Evolutionary conservation across 2,797 vertebrate genomes (phyloP).

Genomic region (Ptychobarbus kaznakovi): DNA sequence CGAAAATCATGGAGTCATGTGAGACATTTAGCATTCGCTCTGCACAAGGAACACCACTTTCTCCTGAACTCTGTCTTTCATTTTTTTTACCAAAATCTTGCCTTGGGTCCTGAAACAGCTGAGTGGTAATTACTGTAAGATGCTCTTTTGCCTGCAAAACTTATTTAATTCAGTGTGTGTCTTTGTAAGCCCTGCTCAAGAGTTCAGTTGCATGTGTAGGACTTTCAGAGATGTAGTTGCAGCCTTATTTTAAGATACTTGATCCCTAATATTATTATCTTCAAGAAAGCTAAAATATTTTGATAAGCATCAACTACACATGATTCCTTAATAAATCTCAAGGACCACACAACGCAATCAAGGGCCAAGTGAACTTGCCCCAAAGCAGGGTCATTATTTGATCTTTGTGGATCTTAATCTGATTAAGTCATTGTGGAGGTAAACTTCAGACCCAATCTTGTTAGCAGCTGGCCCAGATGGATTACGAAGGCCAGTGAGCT

Average conservation of each 20-base stretch:
- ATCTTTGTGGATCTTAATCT: constrained; percentile 99
- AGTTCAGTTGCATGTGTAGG: constrained; percentile 52
- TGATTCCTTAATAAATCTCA: constrained; percentile 96
- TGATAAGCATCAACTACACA: constrained; percentile 76
- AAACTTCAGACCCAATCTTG: constrained; percentile 99
- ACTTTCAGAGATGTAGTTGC: constrained; percentile 8
- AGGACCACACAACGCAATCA: constrained; percentile 99
- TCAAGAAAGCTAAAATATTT: constrained; percentile 57
- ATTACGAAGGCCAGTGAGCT: constrained; percentile 98
- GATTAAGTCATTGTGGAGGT: constrained; percentile 99
- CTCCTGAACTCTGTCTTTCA: constrained; percentile 39
- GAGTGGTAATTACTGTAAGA: constrained; percentile 68
- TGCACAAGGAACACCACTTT: constrained; percentile 40
- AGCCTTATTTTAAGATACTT: constrained; percentile 3
- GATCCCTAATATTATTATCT: background rate
- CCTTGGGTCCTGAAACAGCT: constrained; percentile 21
- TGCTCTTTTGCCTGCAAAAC: constrained; percentile 69
- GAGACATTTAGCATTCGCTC: constrained; percentile 47
- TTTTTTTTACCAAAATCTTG: constrained; percentile 20
- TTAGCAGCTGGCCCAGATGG: constrained; percentile 99
- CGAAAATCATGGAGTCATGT: constrained; percentile 75
- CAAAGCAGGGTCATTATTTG: constrained; percentile 99
- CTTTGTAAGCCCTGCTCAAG: constrained; percentile 78
- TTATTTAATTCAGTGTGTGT: constrained; percentile 78
- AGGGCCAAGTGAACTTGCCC: constrained; percentile 98